phyloP scores from a whole-genome alignment of 1,140 invertebrate species.

The Telenomus remus region DNA sequence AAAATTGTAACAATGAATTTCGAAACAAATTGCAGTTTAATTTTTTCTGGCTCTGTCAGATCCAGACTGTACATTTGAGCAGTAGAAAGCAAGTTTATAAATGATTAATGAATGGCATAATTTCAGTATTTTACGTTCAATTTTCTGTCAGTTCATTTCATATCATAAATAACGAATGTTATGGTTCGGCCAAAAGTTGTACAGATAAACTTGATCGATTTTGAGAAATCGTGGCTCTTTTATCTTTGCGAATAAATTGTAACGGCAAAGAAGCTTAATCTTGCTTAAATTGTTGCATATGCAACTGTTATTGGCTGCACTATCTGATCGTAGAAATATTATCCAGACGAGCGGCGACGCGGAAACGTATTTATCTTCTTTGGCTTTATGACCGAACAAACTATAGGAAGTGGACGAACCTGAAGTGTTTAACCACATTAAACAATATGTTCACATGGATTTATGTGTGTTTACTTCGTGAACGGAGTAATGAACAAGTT shows the following conservation, averaged over 20 bases:
- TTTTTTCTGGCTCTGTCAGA: too few species aligned
- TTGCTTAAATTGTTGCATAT: constrained; percentile 6
- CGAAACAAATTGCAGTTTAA: too few species aligned
- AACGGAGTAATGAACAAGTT: neutral
- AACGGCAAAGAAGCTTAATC: constrained; percentile 13
- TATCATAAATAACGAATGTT: too few species aligned
- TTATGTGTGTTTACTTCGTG: constrained; percentile 18
- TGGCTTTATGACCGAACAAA: constrained; percentile 7
- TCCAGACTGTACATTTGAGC: too few species aligned
- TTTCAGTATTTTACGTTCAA: too few species aligned
- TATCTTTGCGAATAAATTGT: constrained; percentile 4
- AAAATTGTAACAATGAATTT: too few species aligned
- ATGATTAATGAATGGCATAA: too few species aligned
- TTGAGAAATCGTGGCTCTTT: constrained; percentile 5
- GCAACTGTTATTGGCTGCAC: constrained; percentile 2
- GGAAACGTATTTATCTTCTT: constrained; percentile 25
- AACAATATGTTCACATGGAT: constrained; percentile 21
- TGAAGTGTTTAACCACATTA: constrained; percentile 6
- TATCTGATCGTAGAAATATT: constrained; percentile 5
- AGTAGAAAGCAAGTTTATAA: too few species aligned
- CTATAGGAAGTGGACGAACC: neutral
- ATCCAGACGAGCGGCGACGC: constrained; percentile 5
- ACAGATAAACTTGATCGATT: neutral
- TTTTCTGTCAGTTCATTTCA: too few species aligned
- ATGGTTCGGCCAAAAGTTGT: neutral